Evolutionary conservation across 2,113 vertebrate genomes (phyloP), one percentile per base, ranked within the genome.

Genomic region (Athene cunicularia): DNA sequence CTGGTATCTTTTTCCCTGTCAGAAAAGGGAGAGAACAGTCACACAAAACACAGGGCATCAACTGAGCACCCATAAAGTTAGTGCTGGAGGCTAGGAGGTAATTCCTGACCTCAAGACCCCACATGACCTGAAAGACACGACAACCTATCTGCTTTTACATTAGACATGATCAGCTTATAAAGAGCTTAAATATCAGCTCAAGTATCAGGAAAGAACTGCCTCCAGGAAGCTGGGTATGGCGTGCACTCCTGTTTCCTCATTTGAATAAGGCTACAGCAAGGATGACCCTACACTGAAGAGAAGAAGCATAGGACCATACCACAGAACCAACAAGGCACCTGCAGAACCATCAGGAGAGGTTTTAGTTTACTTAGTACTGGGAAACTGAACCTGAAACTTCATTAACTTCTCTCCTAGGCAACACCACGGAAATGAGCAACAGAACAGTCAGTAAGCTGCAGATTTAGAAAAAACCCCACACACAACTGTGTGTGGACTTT

Each of bases 401-500:
- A 3, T 43, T 63, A 89, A 43, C 12, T 63, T 60, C 11, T 64
- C 18, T 92, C 35, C 56, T 43, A 35, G 27, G 27, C 77, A 90
- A 49, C 32, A 49, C 26, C 17, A 23, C 4, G 6, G 49, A 30
- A 60, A 93, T 73, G 21, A 56, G 15, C 60, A 18, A 8, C 45
- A 58, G 37, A 79, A 72, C 26, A 72, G 32, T 11, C 32, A 67
- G 8, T 8, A 43, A 71, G 4, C 5, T 58, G n/a, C 55, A 80
- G 53, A 58, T 59, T 58, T 28, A 45, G 28, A 2, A 49, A 52
- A 39, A 39, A 37, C 37, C 6, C 32, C 18, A 33, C 9, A 18
- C 9, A 18, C 62, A 12, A 11, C 27, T 2, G 0, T 12, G 14
- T 47, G 56, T 30, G 32, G 30, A 84, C 27, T 77, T 56, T 1